Base-by-base conservation (phyloP, 2,797 vertebrate species). In the Austrolebias charrua region DNA sequence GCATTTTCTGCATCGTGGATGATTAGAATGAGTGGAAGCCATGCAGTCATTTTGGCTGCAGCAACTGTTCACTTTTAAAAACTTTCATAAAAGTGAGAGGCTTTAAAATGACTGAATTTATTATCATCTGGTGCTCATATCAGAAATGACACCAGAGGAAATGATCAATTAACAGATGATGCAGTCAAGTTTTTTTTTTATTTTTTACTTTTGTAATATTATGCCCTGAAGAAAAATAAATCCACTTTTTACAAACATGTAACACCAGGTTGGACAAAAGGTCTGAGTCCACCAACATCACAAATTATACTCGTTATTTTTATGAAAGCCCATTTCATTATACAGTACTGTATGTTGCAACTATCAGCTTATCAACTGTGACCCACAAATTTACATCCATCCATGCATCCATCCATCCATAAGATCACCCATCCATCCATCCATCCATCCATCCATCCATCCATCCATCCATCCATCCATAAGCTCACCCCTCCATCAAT, bases 1-100 rank as follows among this genome's bases (percentile, higher is more conserved):
- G 0, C 24, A 56, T 66, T 70, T 56, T 55, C 7, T 24, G 50
- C 13, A 12, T 61, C 4, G 19, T 31, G 28, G 24, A 35, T 54
- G 52, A 45, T 55, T 11, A 0, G 3, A 63, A 31, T 44, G 40
- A 13, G 9, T 3, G 10, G 10, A 18, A 42, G 24, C 24, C 12
- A 55, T 40, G 15, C 35, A 15, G 42, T 15, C 12, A 38, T 55
- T 55, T 18, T 20, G 42, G 42, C 53, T 24, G 24, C 24, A 24
- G 24, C 24, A 24, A 24, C 1, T 24, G 24, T 24, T 24, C 24
- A 24, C 24, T 24, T 24, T 24, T 24, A 24, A 24, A 24, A 24
- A 24, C 2, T 24, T 24, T 3, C 1, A 24, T 24, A 24, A 24
- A 24, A 24, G 24, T 24, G 24, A 24, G 24, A 24, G 24, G 24